Evolutionary conservation across 2,888 invertebrate genomes (phyloP).

Genomic region (Eupithecia pulchellata): DNA sequence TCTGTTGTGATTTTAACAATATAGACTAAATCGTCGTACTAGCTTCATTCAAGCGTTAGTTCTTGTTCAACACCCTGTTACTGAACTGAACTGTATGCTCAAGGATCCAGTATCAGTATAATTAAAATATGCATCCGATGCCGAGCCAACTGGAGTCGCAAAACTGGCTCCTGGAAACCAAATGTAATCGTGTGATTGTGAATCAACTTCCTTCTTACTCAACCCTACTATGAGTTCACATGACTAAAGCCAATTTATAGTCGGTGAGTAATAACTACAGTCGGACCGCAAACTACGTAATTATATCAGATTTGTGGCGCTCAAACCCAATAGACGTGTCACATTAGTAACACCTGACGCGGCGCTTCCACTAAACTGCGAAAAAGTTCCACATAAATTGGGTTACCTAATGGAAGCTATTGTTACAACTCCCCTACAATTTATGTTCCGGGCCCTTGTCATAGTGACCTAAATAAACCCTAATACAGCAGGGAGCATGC

Average conservation of each 20-base stretch:
- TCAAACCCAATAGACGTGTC: slow-evolving; percentile 29
- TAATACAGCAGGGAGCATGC: slow-evolving; percentile 26
- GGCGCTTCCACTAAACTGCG: slow-evolving; percentile 39
- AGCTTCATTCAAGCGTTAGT: neutral
- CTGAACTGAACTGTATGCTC: neutral
- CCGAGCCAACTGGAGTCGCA: neutral
- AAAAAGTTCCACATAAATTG: slow-evolving; percentile 45
- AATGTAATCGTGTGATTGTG: neutral
- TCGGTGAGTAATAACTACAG: slow-evolving; percentile 38
- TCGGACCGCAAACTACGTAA: slow-evolving; percentile 3
- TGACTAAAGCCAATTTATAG: slow-evolving; percentile 27
- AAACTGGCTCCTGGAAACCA: neutral
- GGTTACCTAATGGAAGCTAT: slow-evolving; percentile 51
- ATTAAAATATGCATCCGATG: neutral
- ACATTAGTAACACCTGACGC: slow-evolving; percentile 32
- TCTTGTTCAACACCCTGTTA: neutral
- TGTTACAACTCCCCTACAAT: slow-evolving; percentile 48
- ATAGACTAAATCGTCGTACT: slow-evolving; percentile 9
- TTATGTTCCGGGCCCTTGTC: slow-evolving; percentile 45
- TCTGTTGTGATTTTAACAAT: slow-evolving; percentile 6
- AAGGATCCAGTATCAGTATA: neutral
- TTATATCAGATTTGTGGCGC: slow-evolving; percentile 22
- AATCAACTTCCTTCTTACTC: neutral
- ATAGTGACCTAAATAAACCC: slow-evolving; percentile 51
- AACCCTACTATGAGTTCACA: slow-evolving; percentile 37